These are phyloP conservation scores for Ophion costatus DNA, from an alignment of 2,888 invertebrate genomes.

Conservation along the genomic window DNA sequence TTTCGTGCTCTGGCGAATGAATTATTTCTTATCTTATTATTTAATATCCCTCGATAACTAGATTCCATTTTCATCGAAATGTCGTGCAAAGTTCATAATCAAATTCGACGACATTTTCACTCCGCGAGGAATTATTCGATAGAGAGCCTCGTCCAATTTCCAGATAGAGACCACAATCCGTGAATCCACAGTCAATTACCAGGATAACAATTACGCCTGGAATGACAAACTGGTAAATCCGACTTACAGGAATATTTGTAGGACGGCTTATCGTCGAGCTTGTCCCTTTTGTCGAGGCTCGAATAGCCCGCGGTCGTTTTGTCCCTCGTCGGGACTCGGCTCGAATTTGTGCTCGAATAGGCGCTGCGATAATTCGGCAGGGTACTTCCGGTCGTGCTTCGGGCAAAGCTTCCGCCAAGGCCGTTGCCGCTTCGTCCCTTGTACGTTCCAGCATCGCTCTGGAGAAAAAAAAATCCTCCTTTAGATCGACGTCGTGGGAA, in stretches of 20 bases:
- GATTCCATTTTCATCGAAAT: too few relatives aligned
- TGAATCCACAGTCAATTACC: background rate
- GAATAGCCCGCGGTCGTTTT: conserved; percentile 73
- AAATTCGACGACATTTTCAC: background rate
- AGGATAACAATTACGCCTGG: background rate
- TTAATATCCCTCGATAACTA: too few relatives aligned
- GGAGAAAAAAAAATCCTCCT: conserved; percentile 61
- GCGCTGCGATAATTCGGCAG: conserved; percentile 78
- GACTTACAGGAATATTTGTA: conserved; percentile 79
- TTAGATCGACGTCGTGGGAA: background rate
- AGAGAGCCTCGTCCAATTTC: background rate
- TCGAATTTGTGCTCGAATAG: conserved; percentile 74
- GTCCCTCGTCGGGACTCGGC: conserved; percentile 74
- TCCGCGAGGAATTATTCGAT: background rate
- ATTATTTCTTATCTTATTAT: too few relatives aligned
- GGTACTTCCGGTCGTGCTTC: conserved; percentile 74
- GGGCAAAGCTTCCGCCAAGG: conserved; percentile 72
- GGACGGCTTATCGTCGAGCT: conserved; percentile 75
- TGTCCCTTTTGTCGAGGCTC: conserved; percentile 76
- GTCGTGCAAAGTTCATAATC: too few relatives aligned
- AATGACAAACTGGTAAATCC: background rate
- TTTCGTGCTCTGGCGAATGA: too few relatives aligned
- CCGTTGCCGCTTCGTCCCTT: conserved; percentile 72
- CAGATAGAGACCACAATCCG: background rate
- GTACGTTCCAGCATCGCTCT: conserved; percentile 78